Base-by-base conservation (phyloP, 53 echinoderm and acorn worm species). In the Henricia sp. region DNA sequence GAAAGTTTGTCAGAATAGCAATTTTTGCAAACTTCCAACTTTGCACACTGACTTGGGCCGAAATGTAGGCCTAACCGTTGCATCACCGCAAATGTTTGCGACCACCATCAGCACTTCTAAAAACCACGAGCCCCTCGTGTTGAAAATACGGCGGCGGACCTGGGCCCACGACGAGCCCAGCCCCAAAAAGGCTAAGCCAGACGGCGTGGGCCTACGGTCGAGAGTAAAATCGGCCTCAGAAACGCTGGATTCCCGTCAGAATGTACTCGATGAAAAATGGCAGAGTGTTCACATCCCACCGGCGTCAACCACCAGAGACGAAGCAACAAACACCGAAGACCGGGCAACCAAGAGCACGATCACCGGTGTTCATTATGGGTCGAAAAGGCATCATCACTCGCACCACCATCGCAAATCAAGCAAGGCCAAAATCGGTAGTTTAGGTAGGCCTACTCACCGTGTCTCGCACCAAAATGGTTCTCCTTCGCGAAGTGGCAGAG, bases 61-160 rank as follows among this genome's bases (percentile, higher is more conserved):
- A n/a, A n/a, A n/a, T n/a, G n/a, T n/a, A n/a, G n/a, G n/a, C n/a
- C n/a, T n/a, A n/a, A n/a, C n/a, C n/a, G n/a, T n/a, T n/a, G n/a
- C n/a, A n/a, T n/a, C n/a, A n/a, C 19, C 64, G 25, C 35, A 16
- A 19, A 16, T 34, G 32, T 64, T 36, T 10, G 30, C 62, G 9
- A 12, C 29, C 62, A 2, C 30, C 2, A 11, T 16, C 20, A 60
- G 33, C 30, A 3, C 34, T 60, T 34, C 62, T 26, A 34, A 60
- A 29, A 60, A 26, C 62, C 46, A 80, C n/a, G n/a, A n/a, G 14
- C 64, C 80, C 35, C 64, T 80, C 11, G 80, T 80, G 6, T 28
- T 80, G n/a, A 80, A 80, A 32, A 80, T 80, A 80, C 80, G 80
- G 35, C 80, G 80, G 16, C 42, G 80, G 52, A 80, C 80, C 5